Evolutionary conservation across 2,113 vertebrate genomes (phyloP).

Genomic region (Syngnathoides biaculeatus): DNA sequence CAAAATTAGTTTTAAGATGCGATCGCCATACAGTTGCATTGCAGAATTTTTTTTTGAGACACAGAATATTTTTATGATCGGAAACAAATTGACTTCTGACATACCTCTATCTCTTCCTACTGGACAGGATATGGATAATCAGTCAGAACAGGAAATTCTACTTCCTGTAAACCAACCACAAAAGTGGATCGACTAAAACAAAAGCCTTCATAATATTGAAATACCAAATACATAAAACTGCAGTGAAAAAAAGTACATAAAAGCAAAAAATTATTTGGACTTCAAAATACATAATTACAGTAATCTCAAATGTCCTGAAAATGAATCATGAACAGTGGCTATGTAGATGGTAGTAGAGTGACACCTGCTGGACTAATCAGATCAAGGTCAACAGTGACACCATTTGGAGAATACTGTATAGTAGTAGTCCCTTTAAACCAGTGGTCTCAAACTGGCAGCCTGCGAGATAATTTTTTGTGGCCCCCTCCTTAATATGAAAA

Average conservation of each 20-base stretch:
- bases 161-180: slow-evolving; percentile 68
- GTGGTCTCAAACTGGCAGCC: too few relatives aligned
- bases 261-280: neutral
- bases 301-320: neutral
- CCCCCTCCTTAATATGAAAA: too few relatives aligned
- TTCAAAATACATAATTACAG: neutral
- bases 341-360: slow-evolving; percentile 32
- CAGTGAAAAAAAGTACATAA: neutral
- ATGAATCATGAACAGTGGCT: slow-evolving; percentile 1
- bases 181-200: slow-evolving; percentile 48
- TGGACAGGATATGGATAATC: slow-evolving; percentile 78
- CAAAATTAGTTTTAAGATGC: neutral
- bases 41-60: too few relatives aligned
- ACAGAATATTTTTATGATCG: neutral
- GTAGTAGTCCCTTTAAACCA: neutral
- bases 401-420: neutral
- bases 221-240: neutral
- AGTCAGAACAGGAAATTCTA: slow-evolving; percentile 75
- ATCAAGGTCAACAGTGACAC: neutral
- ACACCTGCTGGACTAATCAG: slow-evolving; percentile 56
- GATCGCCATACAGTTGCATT: neutral
- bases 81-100: neutral
- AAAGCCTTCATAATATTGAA: neutral
- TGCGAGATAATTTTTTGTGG: too few relatives aligned
- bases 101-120: slow-evolving; percentile 55